Evolutionary conservation across 2,113 vertebrate genomes (phyloP), one percentile per base, ranked within the genome.

Genomic region (Cephalopterus ornatus): DNA sequence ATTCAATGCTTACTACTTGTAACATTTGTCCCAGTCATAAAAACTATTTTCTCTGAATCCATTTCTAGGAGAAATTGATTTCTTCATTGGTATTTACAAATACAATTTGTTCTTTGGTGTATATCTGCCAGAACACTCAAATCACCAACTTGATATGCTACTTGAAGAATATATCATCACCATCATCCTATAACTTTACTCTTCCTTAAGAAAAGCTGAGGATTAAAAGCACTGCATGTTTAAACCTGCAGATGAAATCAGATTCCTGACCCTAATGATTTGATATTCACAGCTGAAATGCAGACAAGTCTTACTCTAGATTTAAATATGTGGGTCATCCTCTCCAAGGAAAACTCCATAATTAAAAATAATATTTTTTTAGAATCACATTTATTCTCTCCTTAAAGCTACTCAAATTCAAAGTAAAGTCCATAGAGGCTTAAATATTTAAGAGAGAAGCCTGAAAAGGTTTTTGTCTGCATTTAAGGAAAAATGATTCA

Each of bases 271-370:
- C 76, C 67, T 66, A 85, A 82, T 72, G 28, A 89, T 82, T 88
- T 79, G 41, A 94, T 83, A 94, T 53, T 88, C 78, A 92, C 58
- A 85, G 58, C 56, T 72, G 71, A 92, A 93, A 90, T 88, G n/a
- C 63, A 92, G 41, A 82, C 33, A 83, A 15, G 50, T 41, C 37
- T 72, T 73, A 82, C 11, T 83, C 76, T 72, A 78, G 71, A 85
- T 92, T 65, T 85, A 90, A 90, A 72, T 71, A 94, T 73, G 63
- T 89, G 71, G 92, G 62, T 81, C 74, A 67, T 62, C 39, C 46
- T 95, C 91, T 86, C 84, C 46, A 82, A 88, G 81, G 80, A 89
- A 97, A 95, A 85, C 42, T 50, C 49, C 66, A 5, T 75, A 90
- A 96, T 83, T 84, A 91, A 92, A 94, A 92, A 46, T 28, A 82